Conservation (phyloP, 1,140 invertebrate species). For the Zaprionus davidi region DNA sequence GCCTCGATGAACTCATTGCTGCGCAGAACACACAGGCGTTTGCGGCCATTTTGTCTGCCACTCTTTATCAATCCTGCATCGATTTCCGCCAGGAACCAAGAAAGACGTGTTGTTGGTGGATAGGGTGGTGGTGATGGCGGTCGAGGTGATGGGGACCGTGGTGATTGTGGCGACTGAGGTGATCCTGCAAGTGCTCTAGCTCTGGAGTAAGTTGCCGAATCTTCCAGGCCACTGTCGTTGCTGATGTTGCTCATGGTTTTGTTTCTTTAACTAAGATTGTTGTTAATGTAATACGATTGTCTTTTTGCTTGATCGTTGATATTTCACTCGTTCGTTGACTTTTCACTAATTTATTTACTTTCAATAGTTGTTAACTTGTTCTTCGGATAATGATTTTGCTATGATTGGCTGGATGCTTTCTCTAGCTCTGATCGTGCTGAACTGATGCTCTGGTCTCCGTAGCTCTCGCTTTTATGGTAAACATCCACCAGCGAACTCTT, state of each 20-base stretch:
- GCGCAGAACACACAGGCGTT: slow-evolving; percentile 57
- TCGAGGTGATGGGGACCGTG: too few relatives aligned
- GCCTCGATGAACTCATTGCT: slow-evolving; percentile 67
- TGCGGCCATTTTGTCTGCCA: slow-evolving; percentile 48
- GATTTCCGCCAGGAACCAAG: slow-evolving; percentile 76
- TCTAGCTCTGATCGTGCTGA: slow-evolving; percentile 2
- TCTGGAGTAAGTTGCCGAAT: slow-evolving; percentile 37
- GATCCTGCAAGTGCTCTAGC: neutral
- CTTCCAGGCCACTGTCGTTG: slow-evolving; percentile 62
- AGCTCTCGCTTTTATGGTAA: slow-evolving; percentile 45
- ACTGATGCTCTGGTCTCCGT: slow-evolving; percentile 37
- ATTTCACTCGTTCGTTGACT: neutral
- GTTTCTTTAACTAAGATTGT: neutral
- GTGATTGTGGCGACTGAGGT: too few relatives aligned
- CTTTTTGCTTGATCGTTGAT: neutral
- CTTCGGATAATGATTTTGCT: neutral
- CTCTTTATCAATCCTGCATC: slow-evolving; percentile 55
- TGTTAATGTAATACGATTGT: neutral
- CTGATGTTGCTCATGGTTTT: slow-evolving; percentile 53
- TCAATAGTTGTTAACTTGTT: neutral
- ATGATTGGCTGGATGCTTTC: neutral
- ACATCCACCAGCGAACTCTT: neutral
- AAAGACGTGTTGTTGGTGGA: slow-evolving; percentile 56
- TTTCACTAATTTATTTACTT: neutral
- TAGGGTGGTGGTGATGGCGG: neutral